Evolutionary conservation across 2,797 vertebrate genomes (phyloP).

Genomic region (Rhinatrema bivittatum): DNA sequence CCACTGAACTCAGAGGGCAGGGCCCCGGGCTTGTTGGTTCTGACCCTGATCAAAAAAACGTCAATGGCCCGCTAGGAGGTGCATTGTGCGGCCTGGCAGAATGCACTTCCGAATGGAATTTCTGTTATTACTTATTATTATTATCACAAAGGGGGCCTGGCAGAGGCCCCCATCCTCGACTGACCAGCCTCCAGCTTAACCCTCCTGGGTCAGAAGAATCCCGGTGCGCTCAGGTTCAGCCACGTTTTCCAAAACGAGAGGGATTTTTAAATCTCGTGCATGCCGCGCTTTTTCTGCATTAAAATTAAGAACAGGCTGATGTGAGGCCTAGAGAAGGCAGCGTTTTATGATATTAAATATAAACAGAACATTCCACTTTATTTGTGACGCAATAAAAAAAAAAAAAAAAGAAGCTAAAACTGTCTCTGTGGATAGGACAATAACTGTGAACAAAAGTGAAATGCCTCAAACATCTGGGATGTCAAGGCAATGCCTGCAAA

Average conservation of each 20-base stretch:
- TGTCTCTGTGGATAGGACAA: conserved; percentile 15
- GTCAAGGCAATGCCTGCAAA: conserved; percentile 7
- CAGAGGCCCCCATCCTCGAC: conserved; percentile 32
- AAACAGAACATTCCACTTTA: conserved; percentile 26
- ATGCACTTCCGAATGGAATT: conserved; percentile 70
- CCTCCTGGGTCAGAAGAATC: conserved; percentile 2
- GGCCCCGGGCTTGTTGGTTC: conserved; percentile 77
- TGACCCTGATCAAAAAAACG: conserved; percentile 79
- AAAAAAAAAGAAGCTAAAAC: conserved; percentile 10
- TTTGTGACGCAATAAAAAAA: conserved; percentile 29
- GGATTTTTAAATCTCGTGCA: conserved; percentile 10
- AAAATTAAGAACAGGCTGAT: conserved; percentile 14
- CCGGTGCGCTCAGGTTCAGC: conserved; percentile 5
- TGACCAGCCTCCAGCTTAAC: conserved; percentile 4
- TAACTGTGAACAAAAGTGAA: conserved; percentile 11
- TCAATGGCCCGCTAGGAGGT: conserved; percentile 70
- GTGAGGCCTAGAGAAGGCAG: conserved; percentile 19
- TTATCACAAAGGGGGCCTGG: conserved; percentile 51
- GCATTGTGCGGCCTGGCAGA: conserved; percentile 69
- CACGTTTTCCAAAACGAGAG: conserved; percentile 7
- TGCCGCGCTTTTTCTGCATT: conserved; percentile 17
- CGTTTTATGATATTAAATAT: conserved; percentile 35
- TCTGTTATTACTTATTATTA: conserved; percentile 76
- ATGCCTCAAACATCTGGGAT: conserved; percentile 6
- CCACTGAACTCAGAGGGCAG: conserved; percentile 75